Percentiles rank a stretch among this genome's conserved stretches.
Conservation (phyloP, 2,797 vertebrate genomes). For the Neosilurus mollespiculum region DNA sequence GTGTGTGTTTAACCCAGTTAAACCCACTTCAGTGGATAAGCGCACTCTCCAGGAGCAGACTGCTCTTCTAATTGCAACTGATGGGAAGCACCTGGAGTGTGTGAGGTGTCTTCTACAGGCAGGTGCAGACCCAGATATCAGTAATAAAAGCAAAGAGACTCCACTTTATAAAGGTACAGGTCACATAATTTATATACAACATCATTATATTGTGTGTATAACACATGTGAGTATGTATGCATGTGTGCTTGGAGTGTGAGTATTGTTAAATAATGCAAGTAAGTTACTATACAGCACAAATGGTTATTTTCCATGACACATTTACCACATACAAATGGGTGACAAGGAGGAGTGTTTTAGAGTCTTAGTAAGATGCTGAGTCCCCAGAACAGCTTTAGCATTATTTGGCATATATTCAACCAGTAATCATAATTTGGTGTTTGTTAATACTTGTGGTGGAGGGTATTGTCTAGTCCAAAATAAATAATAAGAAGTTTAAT, state of each 20-base stretch:
- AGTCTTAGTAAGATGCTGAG: not conserved
- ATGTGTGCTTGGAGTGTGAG: not conserved
- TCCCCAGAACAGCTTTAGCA: not conserved
- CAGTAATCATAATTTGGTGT: not conserved
- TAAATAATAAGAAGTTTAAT: not conserved
- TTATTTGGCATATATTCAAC: not conserved
- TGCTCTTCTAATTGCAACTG: constrained; percentile 84
- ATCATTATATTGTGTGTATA: not conserved
- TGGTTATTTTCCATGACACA: not conserved
- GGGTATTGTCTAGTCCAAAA: not conserved
- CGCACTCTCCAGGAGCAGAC: constrained; percentile 94
- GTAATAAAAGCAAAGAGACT: constrained; percentile 89
- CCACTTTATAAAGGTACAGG: constrained; percentile 92
- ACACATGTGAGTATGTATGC: not conserved
- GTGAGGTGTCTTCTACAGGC: constrained; percentile 81
- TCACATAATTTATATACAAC: constrained; percentile 33
- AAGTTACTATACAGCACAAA: not conserved
- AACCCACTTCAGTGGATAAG: constrained; percentile 85
- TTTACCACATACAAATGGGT: not conserved
- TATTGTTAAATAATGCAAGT: not conserved
- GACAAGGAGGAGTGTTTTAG: not conserved
- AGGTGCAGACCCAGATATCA: constrained; percentile 91
- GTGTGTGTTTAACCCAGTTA: constrained; percentile 66
- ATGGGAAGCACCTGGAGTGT: constrained; percentile 81
- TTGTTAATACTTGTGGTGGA: not conserved